Percentiles rank a stretch among this genome's conserved stretches.
phyloP scores from a whole-genome alignment of 1,140 invertebrate genomes.

The Drosophila erecta region DNA sequence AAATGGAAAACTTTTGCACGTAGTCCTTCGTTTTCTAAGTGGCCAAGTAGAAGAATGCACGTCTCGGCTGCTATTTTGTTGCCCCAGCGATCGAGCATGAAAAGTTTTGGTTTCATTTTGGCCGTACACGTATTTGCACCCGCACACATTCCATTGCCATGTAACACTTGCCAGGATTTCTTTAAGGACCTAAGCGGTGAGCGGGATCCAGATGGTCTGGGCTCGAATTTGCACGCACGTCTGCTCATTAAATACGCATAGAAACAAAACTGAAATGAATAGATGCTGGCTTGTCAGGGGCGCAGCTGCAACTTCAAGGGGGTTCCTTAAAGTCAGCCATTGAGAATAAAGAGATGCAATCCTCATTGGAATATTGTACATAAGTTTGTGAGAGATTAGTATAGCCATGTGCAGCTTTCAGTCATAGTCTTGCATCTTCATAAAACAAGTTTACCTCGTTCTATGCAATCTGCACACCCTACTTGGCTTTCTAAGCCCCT shows the following conservation, averaged over 20 bases:
- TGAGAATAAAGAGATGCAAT: neutral
- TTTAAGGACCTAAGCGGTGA: slow-evolving; percentile 59
- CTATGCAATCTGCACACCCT: neutral
- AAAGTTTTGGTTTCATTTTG: slow-evolving; percentile 83
- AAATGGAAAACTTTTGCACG: slow-evolving; percentile 82
- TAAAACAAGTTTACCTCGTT: neutral
- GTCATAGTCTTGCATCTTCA: neutral
- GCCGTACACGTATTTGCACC: slow-evolving; percentile 59
- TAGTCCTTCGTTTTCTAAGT: slow-evolving; percentile 64
- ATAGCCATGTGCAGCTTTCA: too few species aligned
- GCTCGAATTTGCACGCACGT: slow-evolving; percentile 75
- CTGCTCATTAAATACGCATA: slow-evolving; percentile 83
- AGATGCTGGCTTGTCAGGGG: slow-evolving; percentile 33
- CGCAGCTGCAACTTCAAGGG: slow-evolving; percentile 3
- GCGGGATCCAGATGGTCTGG: slow-evolving; percentile 59
- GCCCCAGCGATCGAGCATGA: slow-evolving; percentile 75
- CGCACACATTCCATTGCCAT: slow-evolving; percentile 29
- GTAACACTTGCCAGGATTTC: slow-evolving; percentile 21
- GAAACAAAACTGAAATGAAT: slow-evolving; percentile 55
- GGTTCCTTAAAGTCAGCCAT: neutral
- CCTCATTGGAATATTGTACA: too few species aligned
- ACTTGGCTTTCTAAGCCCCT: slow-evolving; percentile 1
- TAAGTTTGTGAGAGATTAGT: too few species aligned
- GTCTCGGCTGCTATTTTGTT: slow-evolving; percentile 47
- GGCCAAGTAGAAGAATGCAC: slow-evolving; percentile 70